Evolutionary conservation across 2,888 invertebrate genomes (phyloP).

Genomic region (Scaptomyza tumidula): DNA sequence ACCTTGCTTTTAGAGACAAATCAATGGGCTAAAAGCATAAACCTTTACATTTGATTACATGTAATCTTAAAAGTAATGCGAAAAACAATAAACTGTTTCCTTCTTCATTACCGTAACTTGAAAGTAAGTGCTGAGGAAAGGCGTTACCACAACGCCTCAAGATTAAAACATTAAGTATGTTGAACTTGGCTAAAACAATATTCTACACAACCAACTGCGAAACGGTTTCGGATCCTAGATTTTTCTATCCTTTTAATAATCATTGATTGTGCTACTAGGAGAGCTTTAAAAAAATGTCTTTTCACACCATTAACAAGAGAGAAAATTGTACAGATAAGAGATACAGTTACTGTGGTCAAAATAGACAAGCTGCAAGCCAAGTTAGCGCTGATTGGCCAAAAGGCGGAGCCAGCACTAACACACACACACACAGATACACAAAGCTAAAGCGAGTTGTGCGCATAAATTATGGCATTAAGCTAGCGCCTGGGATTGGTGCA

Average conservation of each 20-base stretch:
- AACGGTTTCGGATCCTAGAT: too few relatives aligned
- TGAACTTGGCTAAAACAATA: too few relatives aligned
- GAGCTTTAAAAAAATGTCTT: conserved; percentile 24
- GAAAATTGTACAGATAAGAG: conserved; percentile 9
- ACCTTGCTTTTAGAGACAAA: too few relatives aligned
- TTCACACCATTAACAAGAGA: conserved; percentile 43
- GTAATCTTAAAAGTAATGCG: too few relatives aligned
- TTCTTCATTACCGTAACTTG: neutral
- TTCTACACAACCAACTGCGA: too few relatives aligned
- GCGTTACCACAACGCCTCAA: neutral
- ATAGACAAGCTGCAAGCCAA: conserved; percentile 52
- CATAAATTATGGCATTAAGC: conserved; percentile 81
- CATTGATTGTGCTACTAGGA: too few relatives aligned
- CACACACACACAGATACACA: neutral
- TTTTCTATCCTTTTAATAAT: too few relatives aligned
- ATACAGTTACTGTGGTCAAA: conserved; percentile 21
- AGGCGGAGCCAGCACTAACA: conserved; percentile 68
- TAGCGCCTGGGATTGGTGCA: conserved; percentile 82
- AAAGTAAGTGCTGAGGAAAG: neutral
- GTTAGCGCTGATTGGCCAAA: conserved; percentile 72
- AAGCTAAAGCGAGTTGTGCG: conserved; percentile 64
- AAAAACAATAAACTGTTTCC: too few relatives aligned
- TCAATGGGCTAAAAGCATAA: too few relatives aligned
- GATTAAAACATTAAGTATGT: too few relatives aligned
- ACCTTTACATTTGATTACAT: too few relatives aligned